These are phyloP conservation scores for Morpho achilles DNA, from an alignment of 2,888 invertebrate species.

Conservation along the genomic window DNA sequence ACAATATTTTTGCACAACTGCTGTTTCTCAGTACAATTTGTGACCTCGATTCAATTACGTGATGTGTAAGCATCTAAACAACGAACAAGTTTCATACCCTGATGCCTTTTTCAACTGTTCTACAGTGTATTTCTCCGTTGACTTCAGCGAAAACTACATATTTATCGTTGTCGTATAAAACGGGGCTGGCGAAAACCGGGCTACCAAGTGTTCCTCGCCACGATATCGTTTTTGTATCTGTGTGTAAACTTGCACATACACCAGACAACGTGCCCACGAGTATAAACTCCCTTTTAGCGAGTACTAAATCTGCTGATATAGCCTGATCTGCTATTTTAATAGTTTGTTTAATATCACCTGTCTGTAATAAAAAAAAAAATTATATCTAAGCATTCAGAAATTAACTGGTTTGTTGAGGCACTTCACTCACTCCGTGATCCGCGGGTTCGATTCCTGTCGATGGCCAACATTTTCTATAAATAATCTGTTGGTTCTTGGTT, in stretches of 20 bases:
- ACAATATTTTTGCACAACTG: too few species aligned
- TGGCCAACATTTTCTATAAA: too few species aligned
- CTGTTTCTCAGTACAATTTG: too few species aligned
- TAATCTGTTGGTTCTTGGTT: too few species aligned
- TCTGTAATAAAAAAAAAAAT: constrained; percentile 53
- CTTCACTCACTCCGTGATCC: too few species aligned
- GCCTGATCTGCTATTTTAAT: constrained; percentile 60
- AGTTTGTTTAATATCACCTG: constrained; percentile 56
- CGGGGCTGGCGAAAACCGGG: constrained; percentile 84
- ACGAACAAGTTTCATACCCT: constrained; percentile 47
- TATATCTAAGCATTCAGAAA: too few species aligned
- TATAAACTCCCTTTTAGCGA: constrained; percentile 57
- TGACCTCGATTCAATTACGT: too few species aligned
- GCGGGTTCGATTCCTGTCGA: too few species aligned
- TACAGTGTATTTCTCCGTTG: constrained; percentile 75
- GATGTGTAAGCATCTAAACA: too few species aligned
- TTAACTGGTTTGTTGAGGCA: too few species aligned
- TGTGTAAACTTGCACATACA: constrained; percentile 72
- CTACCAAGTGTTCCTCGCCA: constrained; percentile 80
- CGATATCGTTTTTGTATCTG: constrained; percentile 67
- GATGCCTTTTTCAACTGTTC: constrained; percentile 69
- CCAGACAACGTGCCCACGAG: constrained; percentile 80
- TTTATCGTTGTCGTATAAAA: constrained; percentile 73
- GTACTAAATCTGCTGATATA: constrained; percentile 68
- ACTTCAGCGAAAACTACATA: constrained; percentile 78